A percentile compares a stretch with the other conserved stretches of the same genome.
These are phyloP conservation scores for Conger conger DNA, from an alignment of 2,113 vertebrate species.

Conservation along the genomic window DNA sequence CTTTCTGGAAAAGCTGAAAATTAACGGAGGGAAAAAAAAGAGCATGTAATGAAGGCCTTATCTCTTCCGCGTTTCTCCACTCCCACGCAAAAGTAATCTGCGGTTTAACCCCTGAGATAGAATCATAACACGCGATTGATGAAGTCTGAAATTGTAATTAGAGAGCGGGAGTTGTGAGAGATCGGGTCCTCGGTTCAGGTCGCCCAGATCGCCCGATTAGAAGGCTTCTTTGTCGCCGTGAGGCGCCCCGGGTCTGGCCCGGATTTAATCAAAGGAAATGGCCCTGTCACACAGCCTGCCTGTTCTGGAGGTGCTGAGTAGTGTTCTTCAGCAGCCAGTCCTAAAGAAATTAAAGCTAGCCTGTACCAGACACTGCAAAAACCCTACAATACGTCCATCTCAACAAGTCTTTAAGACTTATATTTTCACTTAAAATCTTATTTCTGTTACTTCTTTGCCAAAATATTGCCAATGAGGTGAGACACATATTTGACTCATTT, in stretches of 20 bases:
- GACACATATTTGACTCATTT: too few relatives aligned
- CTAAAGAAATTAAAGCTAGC: too few relatives aligned
- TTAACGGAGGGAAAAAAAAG: neutral
- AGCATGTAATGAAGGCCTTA: neutral
- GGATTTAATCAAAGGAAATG: neutral
- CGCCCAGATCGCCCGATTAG: neutral
- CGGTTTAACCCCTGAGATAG: neutral
- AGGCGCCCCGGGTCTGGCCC: neutral
- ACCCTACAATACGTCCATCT: too few relatives aligned
- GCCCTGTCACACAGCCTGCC: neutral
- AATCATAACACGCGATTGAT: conserved; percentile 9
- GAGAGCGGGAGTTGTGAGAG: neutral
- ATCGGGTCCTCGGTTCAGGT: neutral
- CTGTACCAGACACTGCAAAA: too few relatives aligned
- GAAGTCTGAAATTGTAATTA: neutral
- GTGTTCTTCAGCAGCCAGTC: too few relatives aligned
- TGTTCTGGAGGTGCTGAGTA: neutral
- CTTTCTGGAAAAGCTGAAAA: neutral
- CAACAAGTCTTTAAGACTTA: too few relatives aligned
- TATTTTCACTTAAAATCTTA: too few relatives aligned
- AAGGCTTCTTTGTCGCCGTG: neutral
- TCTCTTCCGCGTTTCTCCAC: neutral
- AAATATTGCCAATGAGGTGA: too few relatives aligned
- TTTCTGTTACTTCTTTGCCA: too few relatives aligned
- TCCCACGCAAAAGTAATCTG: conserved; percentile 12